Evolutionary conservation across 2,797 vertebrate species (phyloP), one percentile per base, ranked within the genome.

Genomic region (Lagorchestes hirsutus): DNA sequence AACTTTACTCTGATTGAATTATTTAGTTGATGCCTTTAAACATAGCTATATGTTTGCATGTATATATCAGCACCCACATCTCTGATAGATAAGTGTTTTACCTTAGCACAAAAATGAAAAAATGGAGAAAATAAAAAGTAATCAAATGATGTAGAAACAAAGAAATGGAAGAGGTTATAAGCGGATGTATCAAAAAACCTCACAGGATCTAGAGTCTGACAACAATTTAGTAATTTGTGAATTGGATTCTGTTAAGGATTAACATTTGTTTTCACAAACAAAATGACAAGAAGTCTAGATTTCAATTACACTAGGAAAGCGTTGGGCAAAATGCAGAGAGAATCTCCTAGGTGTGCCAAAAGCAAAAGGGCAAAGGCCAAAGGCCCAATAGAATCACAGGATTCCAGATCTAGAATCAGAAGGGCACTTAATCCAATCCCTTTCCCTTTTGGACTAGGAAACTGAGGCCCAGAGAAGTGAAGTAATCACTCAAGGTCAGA

Each of bases 101-200:
- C 34, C 54, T 40, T 95, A 55, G 92, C 34, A 93, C 22, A 90
- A 95, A 97, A 91, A 31, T 67, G 74, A 96, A 96, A 82, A 1
- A 0, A 55, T 92, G 91, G 3, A 16, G 92, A 56, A 92, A 94
- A 94, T 28, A 13, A 91, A 95, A 97, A 92, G 29, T 8, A 96
- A 29, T 87, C 95, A 94, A 54, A 12, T 92, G 82, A 93, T 82
- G 0, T 1, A 93, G 54, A 56, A 67, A 90, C 16, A 82, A 2
- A 57, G 16, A 5, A 91, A 93, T 93, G 74, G n/a, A 82, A 82
- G 22, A 9, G 74, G 8, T 5, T 3, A 10, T 40, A 22, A 93
- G 62, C 95, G 94, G 94, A 50, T 34, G 5, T 34, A 74, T 40
- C 67, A 74, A 40, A 74, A 74, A 16, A 2, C 3, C 67, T 6